Base-by-base conservation (phyloP, 2,113 vertebrate species). In the Chitala chitala region DNA sequence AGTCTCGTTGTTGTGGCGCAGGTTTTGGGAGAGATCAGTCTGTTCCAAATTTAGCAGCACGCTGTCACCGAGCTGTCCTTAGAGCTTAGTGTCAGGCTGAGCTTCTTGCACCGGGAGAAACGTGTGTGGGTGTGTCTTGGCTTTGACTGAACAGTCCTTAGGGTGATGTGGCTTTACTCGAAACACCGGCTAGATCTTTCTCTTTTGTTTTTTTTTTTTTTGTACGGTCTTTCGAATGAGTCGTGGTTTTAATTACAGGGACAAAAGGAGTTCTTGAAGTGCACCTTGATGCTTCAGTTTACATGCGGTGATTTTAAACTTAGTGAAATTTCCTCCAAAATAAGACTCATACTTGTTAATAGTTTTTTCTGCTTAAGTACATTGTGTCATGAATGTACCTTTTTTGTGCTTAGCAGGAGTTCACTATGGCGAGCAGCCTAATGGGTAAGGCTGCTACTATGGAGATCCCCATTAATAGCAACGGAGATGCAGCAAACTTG, bases 381-480 rank as follows among this genome's bases (percentile, higher is more conserved):
- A 29, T 10, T 33, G 40, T 26, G 13, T 29, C 5, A 3, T 61
- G 24, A 31, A 13, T 61, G 8, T 29, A 50, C 26, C 26, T 50
- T 29, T 50, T 33, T 33, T 82, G 29, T 70, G 68, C 78, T 80
- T n/a, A 12, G 38, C 20, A 38, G 86, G 84, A 84, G 71, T 76
- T 51, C 83, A 90, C 75, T 20, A 98, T 98, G 96, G 91, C 94
- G n/a, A 96, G 96, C 77, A 92, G 93, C 82, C 91, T 96, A 75
- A 90, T 98, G 92, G 91, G 95, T 84, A 98, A 98, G 77, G 95
- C 96, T 3, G 96, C 96, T 69, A 98, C 96, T 51, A 98, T 98
- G 96, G 96, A 98, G 87, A 98, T 98, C 80, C 94, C 96, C 75
- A 98, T 98, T 84, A 94, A 94, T 66, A 95, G 94, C 87, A 98